phyloP scores from a whole-genome alignment of 2,797 vertebrate species.

The Neosalanx taihuensis region DNA sequence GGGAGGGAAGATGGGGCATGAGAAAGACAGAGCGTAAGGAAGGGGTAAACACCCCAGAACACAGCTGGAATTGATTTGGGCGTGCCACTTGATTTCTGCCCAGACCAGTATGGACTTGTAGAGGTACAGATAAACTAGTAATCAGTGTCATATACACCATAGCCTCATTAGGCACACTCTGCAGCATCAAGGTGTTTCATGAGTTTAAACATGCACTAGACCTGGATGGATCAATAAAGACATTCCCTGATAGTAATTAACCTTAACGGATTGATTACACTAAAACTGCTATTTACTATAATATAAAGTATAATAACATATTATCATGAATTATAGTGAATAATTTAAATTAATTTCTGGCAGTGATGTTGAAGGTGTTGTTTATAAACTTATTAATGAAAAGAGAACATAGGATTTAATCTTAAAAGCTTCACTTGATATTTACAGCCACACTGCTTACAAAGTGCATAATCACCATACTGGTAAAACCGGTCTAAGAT shows the following conservation, averaged over 20 bases:
- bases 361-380: not conserved
- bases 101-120: not conserved
- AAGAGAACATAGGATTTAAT: not conserved
- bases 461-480: too few species aligned
- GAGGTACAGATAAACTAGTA: too few species aligned
- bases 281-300: conserved; percentile 30
- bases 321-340: too few species aligned
- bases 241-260: conserved; percentile 39
- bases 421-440: not conserved
- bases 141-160: too few species aligned
- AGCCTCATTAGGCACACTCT: not conserved
- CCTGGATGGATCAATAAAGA: conserved; percentile 26
- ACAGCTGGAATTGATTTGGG: not conserved
- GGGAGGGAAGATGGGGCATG: conserved; percentile 23
- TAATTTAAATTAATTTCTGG: conserved; percentile 10
- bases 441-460: not conserved
- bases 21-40: conserved; percentile 6
- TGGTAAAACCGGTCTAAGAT: too few species aligned
- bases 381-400: conserved; percentile 1
- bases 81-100: not conserved
- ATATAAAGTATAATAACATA: conserved; percentile 2
- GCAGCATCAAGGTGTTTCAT: conserved; percentile 20
- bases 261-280: conserved; percentile 38
- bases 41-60: not conserved
- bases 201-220: conserved; percentile 9